Conservation (phyloP, 2,113 vertebrate genomes). For the Arenaria interpres region DNA sequence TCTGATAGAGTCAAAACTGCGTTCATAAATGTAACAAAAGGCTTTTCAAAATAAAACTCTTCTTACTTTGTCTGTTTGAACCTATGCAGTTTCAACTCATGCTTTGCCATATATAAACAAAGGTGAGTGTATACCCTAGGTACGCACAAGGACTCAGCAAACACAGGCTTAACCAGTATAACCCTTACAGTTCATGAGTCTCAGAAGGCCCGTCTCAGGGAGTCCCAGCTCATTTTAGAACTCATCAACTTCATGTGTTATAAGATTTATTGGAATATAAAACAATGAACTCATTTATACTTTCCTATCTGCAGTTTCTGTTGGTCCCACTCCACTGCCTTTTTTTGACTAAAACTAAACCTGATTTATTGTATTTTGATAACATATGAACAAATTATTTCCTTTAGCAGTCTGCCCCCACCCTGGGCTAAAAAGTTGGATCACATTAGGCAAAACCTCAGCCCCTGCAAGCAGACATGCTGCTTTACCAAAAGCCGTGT, state of each 20-base stretch:
- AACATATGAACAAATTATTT: conserved; percentile 75
- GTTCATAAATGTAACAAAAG: not conserved
- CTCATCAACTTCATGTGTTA: conserved; percentile 66
- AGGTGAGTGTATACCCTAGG: not conserved
- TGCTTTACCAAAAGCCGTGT: conserved; percentile 67
- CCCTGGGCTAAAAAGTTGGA: conserved; percentile 72
- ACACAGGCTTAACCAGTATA: conserved; percentile 32
- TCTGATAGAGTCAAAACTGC: not conserved
- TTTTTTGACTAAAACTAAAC: conserved; percentile 30
- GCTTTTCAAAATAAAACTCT: not conserved
- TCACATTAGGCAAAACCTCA: conserved; percentile 60
- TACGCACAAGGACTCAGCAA: conserved; percentile 20
- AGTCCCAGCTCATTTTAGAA: conserved; percentile 69
- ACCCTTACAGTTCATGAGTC: conserved; percentile 46
- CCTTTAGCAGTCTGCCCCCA: conserved; percentile 64
- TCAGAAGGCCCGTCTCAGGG: conserved; percentile 55
- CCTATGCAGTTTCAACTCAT: not conserved
- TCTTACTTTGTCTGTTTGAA: not conserved
- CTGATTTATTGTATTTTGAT: conserved; percentile 79
- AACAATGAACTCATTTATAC: conserved; percentile 73
- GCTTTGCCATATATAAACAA: not conserved
- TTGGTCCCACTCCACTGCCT: conserved; percentile 35
- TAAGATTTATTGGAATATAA: conserved; percentile 72
- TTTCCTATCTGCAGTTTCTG: conserved; percentile 50
- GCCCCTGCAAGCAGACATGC: conserved; percentile 65